Percentiles rank a stretch among this genome's conserved stretches.
Conservation (phyloP, 2,888 invertebrate genomes). For the Autographa gamma region DNA sequence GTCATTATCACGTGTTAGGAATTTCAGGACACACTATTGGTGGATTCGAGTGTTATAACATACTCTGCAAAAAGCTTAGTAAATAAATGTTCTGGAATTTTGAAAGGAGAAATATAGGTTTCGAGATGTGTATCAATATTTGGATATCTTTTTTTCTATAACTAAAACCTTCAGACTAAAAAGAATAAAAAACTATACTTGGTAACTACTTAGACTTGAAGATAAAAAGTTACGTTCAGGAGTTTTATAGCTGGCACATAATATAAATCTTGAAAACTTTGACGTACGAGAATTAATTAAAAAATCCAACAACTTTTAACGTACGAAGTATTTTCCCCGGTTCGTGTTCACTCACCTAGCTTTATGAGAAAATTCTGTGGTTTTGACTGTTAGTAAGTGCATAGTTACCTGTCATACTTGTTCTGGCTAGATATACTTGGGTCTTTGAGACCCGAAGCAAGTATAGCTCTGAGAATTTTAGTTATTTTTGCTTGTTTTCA, state of each 20-base stretch:
- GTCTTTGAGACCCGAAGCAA: not conserved
- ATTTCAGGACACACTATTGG: not conserved
- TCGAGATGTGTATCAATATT: not conserved
- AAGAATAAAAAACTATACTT: too few relatives aligned
- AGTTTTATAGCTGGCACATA: not conserved
- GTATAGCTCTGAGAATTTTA: too few relatives aligned
- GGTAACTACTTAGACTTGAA: too few relatives aligned
- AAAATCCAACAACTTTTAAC: not conserved
- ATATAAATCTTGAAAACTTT: not conserved
- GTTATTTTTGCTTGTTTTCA: too few relatives aligned
- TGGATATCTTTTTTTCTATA: not conserved
- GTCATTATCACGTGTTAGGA: not conserved
- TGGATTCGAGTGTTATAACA: not conserved
- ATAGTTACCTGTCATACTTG: not conserved
- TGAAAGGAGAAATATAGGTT: not conserved
- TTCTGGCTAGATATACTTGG: not conserved
- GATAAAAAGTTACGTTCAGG: not conserved
- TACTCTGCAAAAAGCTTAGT: conserved; percentile 1
- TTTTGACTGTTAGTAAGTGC: not conserved
- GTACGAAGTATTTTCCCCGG: not conserved
- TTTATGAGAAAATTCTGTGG: not conserved
- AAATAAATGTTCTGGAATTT: not conserved
- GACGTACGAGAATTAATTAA: not conserved
- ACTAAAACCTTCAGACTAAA: too few relatives aligned
- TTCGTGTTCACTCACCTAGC: not conserved